Conservation (phyloP, 2,797 vertebrate genomes). For the Heteromormyrus szaboi region DNA sequence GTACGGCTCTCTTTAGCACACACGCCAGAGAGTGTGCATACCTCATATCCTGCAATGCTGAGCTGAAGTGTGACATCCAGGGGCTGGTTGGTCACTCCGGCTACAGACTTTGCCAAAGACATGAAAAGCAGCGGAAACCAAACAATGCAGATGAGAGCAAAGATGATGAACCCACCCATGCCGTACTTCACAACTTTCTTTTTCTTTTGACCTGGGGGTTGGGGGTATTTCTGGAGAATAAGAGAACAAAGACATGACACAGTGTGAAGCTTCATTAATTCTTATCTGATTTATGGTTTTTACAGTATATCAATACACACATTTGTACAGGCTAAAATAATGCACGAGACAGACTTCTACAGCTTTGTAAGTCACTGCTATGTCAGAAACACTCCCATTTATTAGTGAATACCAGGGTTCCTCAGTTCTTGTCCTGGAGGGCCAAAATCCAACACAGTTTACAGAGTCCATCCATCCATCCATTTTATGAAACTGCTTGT, state of each 20-base stretch:
- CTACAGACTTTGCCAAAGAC: slow-evolving; percentile 65
- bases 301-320: neutral
- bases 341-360: neutral
- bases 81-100: slow-evolving; percentile 63
- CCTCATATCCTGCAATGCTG: slow-evolving; percentile 63
- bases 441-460: neutral
- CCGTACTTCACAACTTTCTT: slow-evolving; percentile 66
- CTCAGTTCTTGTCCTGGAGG: neutral
- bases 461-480: neutral
- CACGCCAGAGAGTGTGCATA: slow-evolving; percentile 18
- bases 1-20: neutral
- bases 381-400: neutral
- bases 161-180: slow-evolving; percentile 63
- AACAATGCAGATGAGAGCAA: slow-evolving; percentile 56
- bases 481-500: neutral
- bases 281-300: neutral
- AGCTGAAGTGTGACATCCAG: slow-evolving; percentile 64
- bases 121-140: slow-evolving; percentile 73
- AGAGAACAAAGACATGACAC: neutral
- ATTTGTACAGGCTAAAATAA: neutral
- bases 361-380: neutral
- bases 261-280: neutral
- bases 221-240: slow-evolving; percentile 65
- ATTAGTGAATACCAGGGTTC: neutral
- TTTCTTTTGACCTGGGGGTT: slow-evolving; percentile 66